These are phyloP conservation scores for Hypsopygia costalis DNA, from an alignment of 2,888 invertebrate species.

Conservation along the genomic window DNA sequence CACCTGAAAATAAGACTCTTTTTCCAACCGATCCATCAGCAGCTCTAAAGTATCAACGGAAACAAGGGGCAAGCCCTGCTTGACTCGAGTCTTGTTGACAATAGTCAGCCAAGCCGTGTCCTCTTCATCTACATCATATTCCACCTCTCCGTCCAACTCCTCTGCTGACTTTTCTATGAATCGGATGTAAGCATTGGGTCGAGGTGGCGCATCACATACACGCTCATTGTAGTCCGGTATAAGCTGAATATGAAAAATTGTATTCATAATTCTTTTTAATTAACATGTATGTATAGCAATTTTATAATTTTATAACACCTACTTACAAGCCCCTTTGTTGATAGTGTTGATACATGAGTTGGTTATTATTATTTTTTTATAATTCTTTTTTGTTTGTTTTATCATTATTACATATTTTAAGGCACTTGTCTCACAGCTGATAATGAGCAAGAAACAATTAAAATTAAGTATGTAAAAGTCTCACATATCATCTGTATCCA, in stretches of 20 bases:
- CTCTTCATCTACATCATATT: conserved; percentile 99
- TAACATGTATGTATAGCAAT: too few relatives aligned
- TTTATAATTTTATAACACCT: too few relatives aligned
- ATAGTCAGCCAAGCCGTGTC: conserved; percentile 96
- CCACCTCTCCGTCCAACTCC: conserved; percentile 95
- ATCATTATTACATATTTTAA: too few relatives aligned
- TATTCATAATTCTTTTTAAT: too few relatives aligned
- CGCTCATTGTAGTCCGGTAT: conserved; percentile 86
- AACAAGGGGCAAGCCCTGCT: conserved; percentile 87
- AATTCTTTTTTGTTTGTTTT: too few relatives aligned
- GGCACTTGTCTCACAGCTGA: too few relatives aligned
- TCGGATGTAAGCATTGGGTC: conserved; percentile 94
- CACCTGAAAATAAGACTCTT: conserved; percentile 97
- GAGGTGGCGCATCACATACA: conserved; percentile 89
- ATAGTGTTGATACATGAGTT: too few relatives aligned
- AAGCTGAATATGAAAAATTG: conserved; percentile 46
- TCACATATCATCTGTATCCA: too few relatives aligned
- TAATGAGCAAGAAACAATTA: too few relatives aligned
- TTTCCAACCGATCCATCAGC: conserved; percentile 98
- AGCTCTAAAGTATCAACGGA: conserved; percentile 94
- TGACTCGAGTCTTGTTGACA: conserved; percentile 90
- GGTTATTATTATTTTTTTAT: too few relatives aligned
- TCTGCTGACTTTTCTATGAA: conserved; percentile 97
- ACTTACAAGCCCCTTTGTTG: too few relatives aligned
- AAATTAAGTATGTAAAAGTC: too few relatives aligned